Conservation (phyloP, 2,797 vertebrate genomes). For the Nyctalus aviator region DNA sequence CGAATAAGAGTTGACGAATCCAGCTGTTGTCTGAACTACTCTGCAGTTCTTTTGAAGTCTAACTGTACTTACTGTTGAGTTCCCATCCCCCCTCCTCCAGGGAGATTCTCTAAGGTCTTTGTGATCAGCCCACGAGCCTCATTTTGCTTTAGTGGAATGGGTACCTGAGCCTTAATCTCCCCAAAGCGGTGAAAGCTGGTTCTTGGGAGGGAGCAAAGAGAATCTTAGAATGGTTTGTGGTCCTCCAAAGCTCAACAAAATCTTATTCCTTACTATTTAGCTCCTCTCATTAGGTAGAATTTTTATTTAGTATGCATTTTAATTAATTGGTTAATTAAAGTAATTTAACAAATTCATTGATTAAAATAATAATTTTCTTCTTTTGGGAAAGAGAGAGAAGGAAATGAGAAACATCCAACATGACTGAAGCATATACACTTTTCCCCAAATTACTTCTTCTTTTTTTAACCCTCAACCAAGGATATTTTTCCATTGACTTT, state of each 20-base stretch:
- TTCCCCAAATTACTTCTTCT: neutral
- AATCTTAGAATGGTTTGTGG: neutral
- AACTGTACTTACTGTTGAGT: neutral
- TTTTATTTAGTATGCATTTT: conserved; percentile 65
- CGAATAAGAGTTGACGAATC: neutral
- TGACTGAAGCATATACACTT: neutral
- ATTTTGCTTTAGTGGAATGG: conserved; percentile 43
- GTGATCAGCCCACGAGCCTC: neutral
- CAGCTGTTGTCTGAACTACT: neutral
- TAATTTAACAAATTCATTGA: conserved; percentile 69
- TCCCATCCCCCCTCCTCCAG: too few relatives aligned
- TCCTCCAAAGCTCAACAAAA: conserved; percentile 13
- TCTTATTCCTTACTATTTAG: conserved; percentile 55
- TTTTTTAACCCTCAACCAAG: too few relatives aligned
- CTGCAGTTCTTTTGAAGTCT: neutral
- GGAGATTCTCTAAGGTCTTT: neutral
- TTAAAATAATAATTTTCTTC: conserved; percentile 61
- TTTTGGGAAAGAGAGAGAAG: conserved; percentile 33
- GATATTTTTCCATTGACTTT: too few relatives aligned
- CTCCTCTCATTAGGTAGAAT: conserved; percentile 65
- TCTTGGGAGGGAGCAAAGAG: neutral
- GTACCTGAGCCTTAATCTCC: neutral
- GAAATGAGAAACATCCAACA: conserved; percentile 53
- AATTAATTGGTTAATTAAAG: conserved; percentile 72
- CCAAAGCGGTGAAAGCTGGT: neutral